Percentiles rank a stretch among this genome's conserved stretches.
These are phyloP conservation scores for Sphenodon punctatus DNA, from an alignment of 2,797 vertebrate species.

Conservation along the genomic window DNA sequence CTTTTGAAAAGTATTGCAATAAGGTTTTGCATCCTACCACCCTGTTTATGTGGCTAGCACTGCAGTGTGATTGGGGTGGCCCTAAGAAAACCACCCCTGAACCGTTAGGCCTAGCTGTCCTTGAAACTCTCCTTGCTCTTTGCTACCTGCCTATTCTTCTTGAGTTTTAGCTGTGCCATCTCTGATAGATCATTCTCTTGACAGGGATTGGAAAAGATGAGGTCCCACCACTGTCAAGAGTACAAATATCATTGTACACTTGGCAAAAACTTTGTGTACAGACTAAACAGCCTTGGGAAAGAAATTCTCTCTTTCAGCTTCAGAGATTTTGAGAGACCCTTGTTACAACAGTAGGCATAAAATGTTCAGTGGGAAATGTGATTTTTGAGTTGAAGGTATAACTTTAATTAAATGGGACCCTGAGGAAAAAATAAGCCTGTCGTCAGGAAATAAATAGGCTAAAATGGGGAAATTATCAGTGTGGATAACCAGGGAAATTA, in stretches of 20 bases:
- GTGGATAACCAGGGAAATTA: slow-evolving; percentile 55
- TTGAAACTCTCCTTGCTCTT: not conserved
- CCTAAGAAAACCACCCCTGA: not conserved
- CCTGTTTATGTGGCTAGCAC: too few relatives aligned
- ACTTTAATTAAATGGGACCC: slow-evolving; percentile 61
- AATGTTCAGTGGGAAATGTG: slow-evolving; percentile 53
- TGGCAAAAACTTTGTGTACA: not conserved
- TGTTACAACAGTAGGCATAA: slow-evolving; percentile 38
- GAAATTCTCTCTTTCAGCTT: not conserved
- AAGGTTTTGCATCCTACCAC: not conserved
- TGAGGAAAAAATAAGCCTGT: slow-evolving; percentile 37
- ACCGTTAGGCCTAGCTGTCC: not conserved
- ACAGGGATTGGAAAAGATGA: not conserved
- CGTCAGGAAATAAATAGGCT: slow-evolving; percentile 50
- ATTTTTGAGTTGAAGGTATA: slow-evolving; percentile 46
- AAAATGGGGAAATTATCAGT: slow-evolving; percentile 39
- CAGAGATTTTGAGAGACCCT: slow-evolving; percentile 1
- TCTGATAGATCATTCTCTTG: not conserved
- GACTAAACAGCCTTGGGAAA: not conserved
- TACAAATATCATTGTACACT: not conserved
- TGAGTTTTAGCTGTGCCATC: not conserved
- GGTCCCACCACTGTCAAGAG: not conserved
- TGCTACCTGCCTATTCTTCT: not conserved
- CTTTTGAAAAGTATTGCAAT: not conserved
- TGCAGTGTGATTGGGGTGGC: not conserved